Conservation (phyloP, 1,140 invertebrate genomes). For the Zophobas morio region DNA sequence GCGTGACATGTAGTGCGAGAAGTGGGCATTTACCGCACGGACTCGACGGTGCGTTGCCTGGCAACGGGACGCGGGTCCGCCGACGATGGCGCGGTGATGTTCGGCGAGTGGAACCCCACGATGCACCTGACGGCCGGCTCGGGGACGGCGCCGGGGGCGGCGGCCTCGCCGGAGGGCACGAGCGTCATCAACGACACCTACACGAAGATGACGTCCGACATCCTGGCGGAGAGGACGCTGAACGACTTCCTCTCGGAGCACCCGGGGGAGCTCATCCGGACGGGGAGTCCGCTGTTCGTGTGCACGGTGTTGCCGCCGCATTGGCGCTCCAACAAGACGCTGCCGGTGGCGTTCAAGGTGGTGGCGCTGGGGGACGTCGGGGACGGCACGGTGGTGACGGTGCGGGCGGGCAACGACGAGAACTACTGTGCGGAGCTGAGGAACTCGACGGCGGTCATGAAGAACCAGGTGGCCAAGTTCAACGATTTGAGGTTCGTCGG, state of each 20-base stretch:
- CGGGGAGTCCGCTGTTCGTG: slow-evolving; percentile 92
- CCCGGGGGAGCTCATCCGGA: slow-evolving; percentile 92
- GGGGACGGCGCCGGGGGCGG: slow-evolving; percentile 68
- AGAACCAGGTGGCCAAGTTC: slow-evolving; percentile 98
- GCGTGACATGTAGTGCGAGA: too few relatives aligned
- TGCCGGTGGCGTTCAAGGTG: slow-evolving; percentile 95
- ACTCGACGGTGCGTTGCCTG: slow-evolving; percentile 26
- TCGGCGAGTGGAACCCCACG: slow-evolving; percentile 60
- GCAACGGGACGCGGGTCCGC: background rate
- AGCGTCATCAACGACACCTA: slow-evolving; percentile 85
- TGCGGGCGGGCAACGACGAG: slow-evolving; percentile 97
- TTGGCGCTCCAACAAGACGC: slow-evolving; percentile 98
- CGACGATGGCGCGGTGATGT: slow-evolving; percentile 43
- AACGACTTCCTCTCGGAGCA: slow-evolving; percentile 93
- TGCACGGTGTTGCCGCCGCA: slow-evolving; percentile 94
- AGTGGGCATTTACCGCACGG: too few relatives aligned
- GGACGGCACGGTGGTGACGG: slow-evolving; percentile 96
- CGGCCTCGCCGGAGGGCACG: slow-evolving; percentile 71
- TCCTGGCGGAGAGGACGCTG: slow-evolving; percentile 87
- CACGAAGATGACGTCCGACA: slow-evolving; percentile 91
- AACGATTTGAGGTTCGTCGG: slow-evolving; percentile 98
- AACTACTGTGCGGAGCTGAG: slow-evolving; percentile 96
- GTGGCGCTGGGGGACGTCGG: slow-evolving; percentile 92
- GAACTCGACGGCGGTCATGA: slow-evolving; percentile 95
- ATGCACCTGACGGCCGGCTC: slow-evolving; percentile 71